Conservation (phyloP, 2,797 vertebrate species). For the Gallinago stenura region DNA sequence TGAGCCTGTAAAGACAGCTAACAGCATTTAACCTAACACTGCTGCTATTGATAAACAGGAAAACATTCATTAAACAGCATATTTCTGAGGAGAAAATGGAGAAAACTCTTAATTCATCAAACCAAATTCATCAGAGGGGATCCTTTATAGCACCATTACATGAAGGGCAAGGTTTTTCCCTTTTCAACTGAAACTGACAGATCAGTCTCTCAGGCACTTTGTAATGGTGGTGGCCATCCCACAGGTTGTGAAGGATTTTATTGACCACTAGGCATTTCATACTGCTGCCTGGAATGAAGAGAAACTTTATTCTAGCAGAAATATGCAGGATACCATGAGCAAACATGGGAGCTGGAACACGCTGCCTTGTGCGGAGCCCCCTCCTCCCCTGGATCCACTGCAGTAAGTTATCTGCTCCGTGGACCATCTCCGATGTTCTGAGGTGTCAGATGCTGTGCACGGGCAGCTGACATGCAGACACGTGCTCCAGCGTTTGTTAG, state of each 20-base stretch:
- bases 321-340: neutral
- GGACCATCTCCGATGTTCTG: neutral
- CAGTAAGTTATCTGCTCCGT: neutral
- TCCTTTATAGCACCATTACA: neutral
- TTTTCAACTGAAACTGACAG: slow-evolving; percentile 3
- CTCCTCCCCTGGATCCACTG: neutral
- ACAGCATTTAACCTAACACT: slow-evolving; percentile 3
- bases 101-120: slow-evolving; percentile 3
- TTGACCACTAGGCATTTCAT: neutral
- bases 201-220: neutral
- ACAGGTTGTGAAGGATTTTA: slow-evolving; percentile 3
- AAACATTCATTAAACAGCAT: slow-evolving; percentile 7
- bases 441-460: neutral
- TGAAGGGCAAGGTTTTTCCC: rapidly evolving
- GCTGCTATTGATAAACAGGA: slow-evolving; percentile 32
- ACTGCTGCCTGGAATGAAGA: neutral
- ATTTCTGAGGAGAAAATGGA: slow-evolving; percentile 27
- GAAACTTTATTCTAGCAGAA: slow-evolving; percentile 16
- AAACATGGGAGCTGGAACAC: neutral
- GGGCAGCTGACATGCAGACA: neutral
- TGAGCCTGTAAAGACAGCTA: neutral
- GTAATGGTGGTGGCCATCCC: neutral
- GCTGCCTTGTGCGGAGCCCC: neutral
- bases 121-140: neutral
- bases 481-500: neutral